Evolutionary conservation across 2,113 vertebrate species (phyloP).

Genomic region (Melanotaenia duboulayi): DNA sequence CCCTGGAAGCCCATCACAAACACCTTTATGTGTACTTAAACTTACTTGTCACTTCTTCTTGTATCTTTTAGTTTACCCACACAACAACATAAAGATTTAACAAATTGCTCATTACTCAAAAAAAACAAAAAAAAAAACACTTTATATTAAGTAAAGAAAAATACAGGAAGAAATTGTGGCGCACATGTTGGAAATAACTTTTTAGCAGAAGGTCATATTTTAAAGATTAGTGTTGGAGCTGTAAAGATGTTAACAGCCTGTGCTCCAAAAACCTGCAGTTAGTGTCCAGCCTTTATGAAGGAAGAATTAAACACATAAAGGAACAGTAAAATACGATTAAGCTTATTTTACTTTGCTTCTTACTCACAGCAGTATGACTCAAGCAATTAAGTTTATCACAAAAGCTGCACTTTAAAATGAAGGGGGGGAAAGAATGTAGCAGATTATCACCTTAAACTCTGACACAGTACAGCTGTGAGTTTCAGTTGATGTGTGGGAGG

Average conservation of each 20-base stretch:
- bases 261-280: too few species aligned
- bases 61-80: too few species aligned
- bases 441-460: slow-evolving; percentile 41
- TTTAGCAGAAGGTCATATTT: too few species aligned
- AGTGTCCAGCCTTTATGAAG: too few species aligned
- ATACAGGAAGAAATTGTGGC: not conserved
- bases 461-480: slow-evolving; percentile 48
- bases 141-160: not conserved
- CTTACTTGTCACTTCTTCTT: slow-evolving; percentile 2
- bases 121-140: not conserved
- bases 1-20: not conserved
- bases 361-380: not conserved
- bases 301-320: not conserved
- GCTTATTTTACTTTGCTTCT: not conserved
- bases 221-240: not conserved
- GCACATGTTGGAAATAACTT: not conserved
- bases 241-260: not conserved
- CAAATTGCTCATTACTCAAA: not conserved
- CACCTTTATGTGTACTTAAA: not conserved
- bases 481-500: slow-evolving; percentile 63
- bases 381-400: slow-evolving; percentile 13
- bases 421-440: slow-evolving; percentile 5
- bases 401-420: slow-evolving; percentile 2
- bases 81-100: too few species aligned
- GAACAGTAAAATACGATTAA: too few species aligned